Conservation (phyloP, 2,113 vertebrate genomes). For the Hystrix brachyura region DNA sequence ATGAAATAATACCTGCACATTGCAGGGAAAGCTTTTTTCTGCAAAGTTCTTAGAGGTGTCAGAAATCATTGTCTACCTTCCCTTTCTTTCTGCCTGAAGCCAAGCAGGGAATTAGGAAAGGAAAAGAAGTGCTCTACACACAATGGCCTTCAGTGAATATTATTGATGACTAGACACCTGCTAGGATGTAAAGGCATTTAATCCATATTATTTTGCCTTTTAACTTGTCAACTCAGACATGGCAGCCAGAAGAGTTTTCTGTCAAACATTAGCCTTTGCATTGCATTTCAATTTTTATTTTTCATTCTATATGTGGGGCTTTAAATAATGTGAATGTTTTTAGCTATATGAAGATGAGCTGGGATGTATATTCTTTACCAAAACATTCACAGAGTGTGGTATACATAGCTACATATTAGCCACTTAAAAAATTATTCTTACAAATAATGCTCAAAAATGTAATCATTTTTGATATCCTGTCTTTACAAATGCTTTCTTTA, state of each 20-base stretch:
- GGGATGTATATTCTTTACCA: background rate
- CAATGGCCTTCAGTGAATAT: constrained; percentile 72
- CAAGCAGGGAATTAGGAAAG: constrained; percentile 63
- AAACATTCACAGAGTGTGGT: constrained; percentile 25
- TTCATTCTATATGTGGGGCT: background rate
- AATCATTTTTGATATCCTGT: background rate
- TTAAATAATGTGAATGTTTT: constrained; percentile 39
- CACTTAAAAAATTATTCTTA: constrained; percentile 7
- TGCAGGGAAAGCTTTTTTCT: constrained; percentile 20
- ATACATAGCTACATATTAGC: background rate
- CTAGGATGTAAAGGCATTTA: constrained; percentile 79
- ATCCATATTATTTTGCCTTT: constrained; percentile 82
- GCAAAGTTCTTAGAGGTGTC: constrained; percentile 50
- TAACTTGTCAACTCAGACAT: constrained; percentile 75
- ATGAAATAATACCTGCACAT: constrained; percentile 7
- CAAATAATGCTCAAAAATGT: background rate
- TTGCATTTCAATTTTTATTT: constrained; percentile 67
- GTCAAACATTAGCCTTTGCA: constrained; percentile 68
- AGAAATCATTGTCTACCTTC: constrained; percentile 63
- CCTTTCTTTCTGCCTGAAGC: constrained; percentile 50
- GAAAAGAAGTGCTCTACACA: constrained; percentile 60
- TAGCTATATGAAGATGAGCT: background rate
- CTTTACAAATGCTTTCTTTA: background rate
- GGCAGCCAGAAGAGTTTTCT: constrained; percentile 61
- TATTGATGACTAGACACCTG: constrained; percentile 79